Evolutionary conservation across 2,797 vertebrate genomes (phyloP), one percentile per base, ranked within the genome.

Genomic region (Adelosebastes latens): DNA sequence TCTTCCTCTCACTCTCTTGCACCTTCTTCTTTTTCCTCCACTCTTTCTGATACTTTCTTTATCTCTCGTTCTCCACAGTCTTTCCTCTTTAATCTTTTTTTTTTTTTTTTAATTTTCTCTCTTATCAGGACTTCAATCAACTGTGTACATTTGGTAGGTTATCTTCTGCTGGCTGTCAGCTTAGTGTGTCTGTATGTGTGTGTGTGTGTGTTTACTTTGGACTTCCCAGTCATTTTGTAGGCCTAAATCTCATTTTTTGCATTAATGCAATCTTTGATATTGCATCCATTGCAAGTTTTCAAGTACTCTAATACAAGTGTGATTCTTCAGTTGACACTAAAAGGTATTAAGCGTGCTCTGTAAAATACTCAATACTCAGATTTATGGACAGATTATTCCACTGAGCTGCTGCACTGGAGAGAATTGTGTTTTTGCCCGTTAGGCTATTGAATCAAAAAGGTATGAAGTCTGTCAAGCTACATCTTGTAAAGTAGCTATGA

Each of bases 391-490:
- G 34, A 36, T 36, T 11, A 36, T 11, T 36, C 34, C 11, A 36
- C 34, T 36, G 34, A 14, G 13, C 39, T 42, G 39, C 39, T 42
- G 0, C 13, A 42, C 13, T 14, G 39, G 13, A 42, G 0, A 42
- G 39, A 42, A 42, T 14, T 42, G 39, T 42, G 39, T 42, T 42
- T 42, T 42, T 42, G 0, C 39, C 39, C 39, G 14, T 14, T 0
- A 42, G 0, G 39, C 39, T 42, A 14, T 42, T 42, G 39, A 42
- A 39, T 39, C 0, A 13, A 39, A 39, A 39, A 12, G 36, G 36
- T 0, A 39, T 39, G 0, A 39, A 39, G 36, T 13, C 34, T 36
- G 34, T 36, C 34, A 1, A 39, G 36, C 0, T 39, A 0, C 13
- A 13, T 39, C 36, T 39, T 39, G 36, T 39, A 39, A 39, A 39